These are phyloP conservation scores for Molorchus minor DNA, from an alignment of 2,888 invertebrate species.

Conservation along the genomic window DNA sequence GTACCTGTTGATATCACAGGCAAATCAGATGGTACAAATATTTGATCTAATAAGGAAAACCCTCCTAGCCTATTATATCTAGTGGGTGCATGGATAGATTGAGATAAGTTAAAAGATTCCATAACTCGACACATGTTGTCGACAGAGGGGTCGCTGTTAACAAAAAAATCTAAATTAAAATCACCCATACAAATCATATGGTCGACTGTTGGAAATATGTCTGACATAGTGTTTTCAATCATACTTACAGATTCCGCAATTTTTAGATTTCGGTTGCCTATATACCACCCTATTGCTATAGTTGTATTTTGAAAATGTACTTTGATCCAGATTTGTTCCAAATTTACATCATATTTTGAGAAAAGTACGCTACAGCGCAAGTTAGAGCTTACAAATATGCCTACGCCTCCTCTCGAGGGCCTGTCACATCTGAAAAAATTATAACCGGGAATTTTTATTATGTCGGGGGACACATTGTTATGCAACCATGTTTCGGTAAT, in stretches of 20 bases:
- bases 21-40: not conserved
- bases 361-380: not conserved
- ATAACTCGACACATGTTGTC: not conserved
- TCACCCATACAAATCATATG: slow-evolving; percentile 12
- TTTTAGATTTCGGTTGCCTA: not conserved
- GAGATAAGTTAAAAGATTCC: not conserved
- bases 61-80: not conserved
- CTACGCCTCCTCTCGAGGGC: not conserved
- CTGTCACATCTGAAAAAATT: not conserved
- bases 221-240: not conserved
- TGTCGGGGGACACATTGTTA: not conserved
- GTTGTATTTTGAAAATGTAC: not conserved
- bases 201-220: not conserved
- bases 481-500: not conserved
- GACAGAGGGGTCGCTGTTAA: not conserved
- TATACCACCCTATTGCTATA: not conserved
- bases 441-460: not conserved
- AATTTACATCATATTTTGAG: not conserved
- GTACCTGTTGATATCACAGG: not conserved
- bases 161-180: slow-evolving; percentile 7
- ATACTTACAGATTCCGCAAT: not conserved
- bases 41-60: not conserved
- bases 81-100: slow-evolving; percentile 2
- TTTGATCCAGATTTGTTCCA: not conserved
- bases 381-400: not conserved